Conservation (phyloP, 2,797 vertebrate species). For the Hypotaenidia okinawae region DNA sequence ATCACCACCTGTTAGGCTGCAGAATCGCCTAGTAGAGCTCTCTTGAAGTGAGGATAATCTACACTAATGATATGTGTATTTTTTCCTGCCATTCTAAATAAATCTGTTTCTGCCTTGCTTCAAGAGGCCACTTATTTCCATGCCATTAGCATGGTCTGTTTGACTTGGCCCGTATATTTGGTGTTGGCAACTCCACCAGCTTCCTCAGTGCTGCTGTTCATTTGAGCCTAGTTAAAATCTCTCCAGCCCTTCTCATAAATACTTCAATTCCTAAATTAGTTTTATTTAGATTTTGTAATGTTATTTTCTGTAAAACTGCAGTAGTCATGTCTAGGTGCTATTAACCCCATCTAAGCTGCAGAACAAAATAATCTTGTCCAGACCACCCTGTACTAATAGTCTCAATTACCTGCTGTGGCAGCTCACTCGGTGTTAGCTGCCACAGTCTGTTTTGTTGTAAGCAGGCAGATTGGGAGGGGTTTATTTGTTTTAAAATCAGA, state of each 20-base stretch:
- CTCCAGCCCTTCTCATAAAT: constrained; percentile 34
- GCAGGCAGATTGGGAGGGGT: neutral
- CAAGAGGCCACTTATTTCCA: constrained; percentile 20
- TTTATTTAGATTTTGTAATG: constrained; percentile 26
- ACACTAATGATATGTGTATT: neutral
- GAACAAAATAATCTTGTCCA: neutral
- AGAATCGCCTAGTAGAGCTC: neutral
- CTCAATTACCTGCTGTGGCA: neutral
- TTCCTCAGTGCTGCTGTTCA: neutral
- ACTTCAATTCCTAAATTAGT: constrained; percentile 40
- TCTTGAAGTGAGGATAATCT: neutral
- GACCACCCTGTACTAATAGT: neutral
- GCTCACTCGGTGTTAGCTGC: neutral
- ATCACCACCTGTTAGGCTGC: neutral
- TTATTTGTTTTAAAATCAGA: neutral
- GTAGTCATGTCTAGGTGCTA: constrained; percentile 6
- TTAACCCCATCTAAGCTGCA: constrained; percentile 20
- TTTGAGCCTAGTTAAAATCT: neutral
- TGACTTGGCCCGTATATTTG: neutral
- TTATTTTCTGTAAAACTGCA: constrained; percentile 18
- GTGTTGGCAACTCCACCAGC: neutral
- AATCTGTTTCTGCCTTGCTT: constrained; percentile 7
- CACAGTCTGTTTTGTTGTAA: neutral
- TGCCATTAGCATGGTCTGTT: neutral
- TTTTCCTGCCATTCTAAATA: neutral